phyloP scores from a whole-genome alignment of 2,797 vertebrate genomes.

The Tarsius wallacei region DNA sequence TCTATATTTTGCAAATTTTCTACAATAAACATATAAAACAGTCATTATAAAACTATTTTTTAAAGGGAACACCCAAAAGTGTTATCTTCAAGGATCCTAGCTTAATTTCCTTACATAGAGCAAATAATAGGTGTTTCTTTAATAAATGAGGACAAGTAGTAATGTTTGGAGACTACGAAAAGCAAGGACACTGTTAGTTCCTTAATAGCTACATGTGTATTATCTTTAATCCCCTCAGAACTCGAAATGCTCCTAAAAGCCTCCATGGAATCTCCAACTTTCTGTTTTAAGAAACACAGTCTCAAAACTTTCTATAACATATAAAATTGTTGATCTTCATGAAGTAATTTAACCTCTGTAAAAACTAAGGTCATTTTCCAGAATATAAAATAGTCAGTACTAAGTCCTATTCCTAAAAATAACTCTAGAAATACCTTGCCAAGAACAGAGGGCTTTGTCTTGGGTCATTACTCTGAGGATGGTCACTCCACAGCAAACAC shows the following conservation, averaged over 20 bases:
- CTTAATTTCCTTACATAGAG: background rate
- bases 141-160: conserved; percentile 1
- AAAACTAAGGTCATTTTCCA: background rate
- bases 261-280: background rate
- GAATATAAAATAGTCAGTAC: background rate
- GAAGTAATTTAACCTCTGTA: background rate
- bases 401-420: conserved; percentile 52
- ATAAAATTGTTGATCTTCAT: conserved; percentile 38
- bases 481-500: background rate
- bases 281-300: conserved; percentile 11
- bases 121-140: background rate
- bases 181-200: background rate
- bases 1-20: background rate
- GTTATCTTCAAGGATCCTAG: background rate
- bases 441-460: background rate
- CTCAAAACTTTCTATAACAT: background rate
- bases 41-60: background rate
- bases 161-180: background rate
- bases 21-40: background rate
- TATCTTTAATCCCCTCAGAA: background rate
- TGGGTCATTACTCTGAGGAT: background rate
- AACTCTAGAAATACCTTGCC: background rate
- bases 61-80: background rate
- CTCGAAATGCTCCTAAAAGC: background rate
- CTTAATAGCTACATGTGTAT: background rate